A percentile compares a stretch with the other conserved stretches of the same genome.
These are phyloP conservation scores for Eulimnadia texana DNA, from an alignment of 1,140 invertebrate species.

Conservation along the genomic window DNA sequence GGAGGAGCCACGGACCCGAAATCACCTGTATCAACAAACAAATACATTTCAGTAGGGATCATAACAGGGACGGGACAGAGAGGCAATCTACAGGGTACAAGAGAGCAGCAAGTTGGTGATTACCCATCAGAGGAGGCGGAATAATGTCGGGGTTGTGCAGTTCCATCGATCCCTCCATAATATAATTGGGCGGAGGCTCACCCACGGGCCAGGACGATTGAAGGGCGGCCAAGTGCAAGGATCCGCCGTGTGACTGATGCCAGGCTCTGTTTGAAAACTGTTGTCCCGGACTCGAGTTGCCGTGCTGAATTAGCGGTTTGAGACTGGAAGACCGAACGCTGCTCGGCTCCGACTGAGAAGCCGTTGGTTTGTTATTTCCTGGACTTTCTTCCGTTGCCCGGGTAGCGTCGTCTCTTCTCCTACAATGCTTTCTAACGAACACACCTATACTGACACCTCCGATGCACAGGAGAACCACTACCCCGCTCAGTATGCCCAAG, in stretches of 20 bases:
- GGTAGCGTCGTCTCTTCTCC: constrained; percentile 29
- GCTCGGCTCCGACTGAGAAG: neutral
- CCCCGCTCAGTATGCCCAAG: constrained; percentile 49
- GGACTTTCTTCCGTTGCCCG: constrained; percentile 20
- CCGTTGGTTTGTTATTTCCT: constrained; percentile 5
- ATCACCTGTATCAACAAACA: too few species aligned
- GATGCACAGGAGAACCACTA: constrained; percentile 46
- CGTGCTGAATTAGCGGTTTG: constrained; percentile 2
- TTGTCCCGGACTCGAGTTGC: neutral
- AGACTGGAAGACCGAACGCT: neutral
- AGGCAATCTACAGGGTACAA: too few species aligned
- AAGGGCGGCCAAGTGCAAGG: constrained; percentile 6
- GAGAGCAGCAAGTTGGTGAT: neutral
- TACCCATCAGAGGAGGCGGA: constrained; percentile 13
- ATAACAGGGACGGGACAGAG: neutral
- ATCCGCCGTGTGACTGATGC: constrained; percentile 10
- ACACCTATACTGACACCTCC: constrained; percentile 47
- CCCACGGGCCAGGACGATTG: constrained; percentile 13
- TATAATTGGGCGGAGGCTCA: constrained; percentile 8
- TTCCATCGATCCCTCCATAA: constrained; percentile 6
- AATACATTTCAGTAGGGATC: too few species aligned
- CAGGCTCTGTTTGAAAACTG: neutral
- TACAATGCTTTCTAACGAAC: constrained; percentile 46
- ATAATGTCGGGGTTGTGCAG: constrained; percentile 11
- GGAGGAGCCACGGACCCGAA: too few species aligned